Conservation (phyloP, 2,797 vertebrate genomes). For the Micrastur ruficollis region DNA sequence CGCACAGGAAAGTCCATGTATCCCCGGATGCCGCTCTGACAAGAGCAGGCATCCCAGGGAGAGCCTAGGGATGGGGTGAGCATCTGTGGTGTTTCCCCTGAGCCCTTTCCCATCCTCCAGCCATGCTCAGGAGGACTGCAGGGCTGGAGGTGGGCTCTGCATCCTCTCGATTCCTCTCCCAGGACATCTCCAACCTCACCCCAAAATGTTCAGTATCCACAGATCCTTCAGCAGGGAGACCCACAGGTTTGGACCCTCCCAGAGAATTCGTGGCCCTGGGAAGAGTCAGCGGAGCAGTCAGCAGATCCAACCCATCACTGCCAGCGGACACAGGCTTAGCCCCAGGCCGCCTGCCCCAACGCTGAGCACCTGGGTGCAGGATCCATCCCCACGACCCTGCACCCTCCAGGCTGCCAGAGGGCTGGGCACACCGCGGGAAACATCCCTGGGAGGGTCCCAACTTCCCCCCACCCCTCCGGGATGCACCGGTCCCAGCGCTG, state of each 20-base stretch:
- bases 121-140: accelerated
- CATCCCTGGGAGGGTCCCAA: neutral
- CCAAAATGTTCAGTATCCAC: neutral
- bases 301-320: no score
- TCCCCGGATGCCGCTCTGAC: neutral
- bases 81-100: accelerated
- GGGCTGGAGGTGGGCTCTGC: neutral
- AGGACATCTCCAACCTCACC: neutral
- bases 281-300: neutral
- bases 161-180: neutral
- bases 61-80: no score
- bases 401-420: no score
- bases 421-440: neutral
- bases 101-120: neutral
- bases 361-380: neutral
- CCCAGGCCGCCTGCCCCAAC: neutral
- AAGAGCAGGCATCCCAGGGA: no score
- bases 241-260: neutral
- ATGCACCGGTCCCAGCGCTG: neutral
- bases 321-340: neutral
- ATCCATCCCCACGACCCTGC: neutral
- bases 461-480: no score
- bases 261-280: neutral
- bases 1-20: accelerated
- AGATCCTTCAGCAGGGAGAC: neutral